phyloP scores from a whole-genome alignment of 2,888 invertebrate species.

The Pocota personata region DNA sequence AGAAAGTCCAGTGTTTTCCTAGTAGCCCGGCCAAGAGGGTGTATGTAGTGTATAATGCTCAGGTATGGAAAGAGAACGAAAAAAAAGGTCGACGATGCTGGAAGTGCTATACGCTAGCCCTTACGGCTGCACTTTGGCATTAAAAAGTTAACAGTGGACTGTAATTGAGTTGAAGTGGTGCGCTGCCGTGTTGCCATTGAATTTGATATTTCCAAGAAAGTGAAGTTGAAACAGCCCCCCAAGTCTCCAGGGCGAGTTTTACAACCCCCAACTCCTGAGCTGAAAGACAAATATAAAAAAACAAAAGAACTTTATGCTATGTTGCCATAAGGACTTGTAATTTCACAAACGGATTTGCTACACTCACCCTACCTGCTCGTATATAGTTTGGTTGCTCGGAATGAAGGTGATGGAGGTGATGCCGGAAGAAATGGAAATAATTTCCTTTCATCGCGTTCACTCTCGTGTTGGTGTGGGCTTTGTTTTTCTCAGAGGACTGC shows the following conservation, averaged over 20 bases:
- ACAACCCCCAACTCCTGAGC: slow-evolving; percentile 5
- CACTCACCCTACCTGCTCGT: not conserved
- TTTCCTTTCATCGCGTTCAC: not conserved
- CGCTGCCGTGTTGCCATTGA: slow-evolving; percentile 44
- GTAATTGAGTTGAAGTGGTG: slow-evolving; percentile 65
- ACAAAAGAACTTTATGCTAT: slow-evolving; percentile 12
- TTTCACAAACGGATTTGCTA: slow-evolving; percentile 51
- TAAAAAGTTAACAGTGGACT: slow-evolving; percentile 64
- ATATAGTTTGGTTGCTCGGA: not conserved
- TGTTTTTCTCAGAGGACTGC: slow-evolving; percentile 5
- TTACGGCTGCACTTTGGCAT: slow-evolving; percentile 53
- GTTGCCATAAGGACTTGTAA: slow-evolving; percentile 41
- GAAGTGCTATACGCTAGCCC: slow-evolving; percentile 26
- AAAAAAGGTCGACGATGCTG: slow-evolving; percentile 5
- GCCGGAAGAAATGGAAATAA: slow-evolving; percentile 52
- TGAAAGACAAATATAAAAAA: slow-evolving; percentile 6
- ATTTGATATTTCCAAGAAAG: slow-evolving; percentile 30
- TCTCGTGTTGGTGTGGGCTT: not conserved
- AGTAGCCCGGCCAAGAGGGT: not conserved
- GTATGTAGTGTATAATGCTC: not conserved
- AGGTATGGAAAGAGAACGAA: not conserved
- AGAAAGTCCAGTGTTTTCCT: slow-evolving; percentile 31
- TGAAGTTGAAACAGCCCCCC: not conserved
- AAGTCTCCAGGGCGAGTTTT: not conserved
- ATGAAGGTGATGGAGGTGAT: not conserved